A percentile compares a stretch with the other conserved stretches of the same genome.
phyloP scores from a whole-genome alignment of 2,113 vertebrate species.

The Tautogolabrus adspersus region DNA sequence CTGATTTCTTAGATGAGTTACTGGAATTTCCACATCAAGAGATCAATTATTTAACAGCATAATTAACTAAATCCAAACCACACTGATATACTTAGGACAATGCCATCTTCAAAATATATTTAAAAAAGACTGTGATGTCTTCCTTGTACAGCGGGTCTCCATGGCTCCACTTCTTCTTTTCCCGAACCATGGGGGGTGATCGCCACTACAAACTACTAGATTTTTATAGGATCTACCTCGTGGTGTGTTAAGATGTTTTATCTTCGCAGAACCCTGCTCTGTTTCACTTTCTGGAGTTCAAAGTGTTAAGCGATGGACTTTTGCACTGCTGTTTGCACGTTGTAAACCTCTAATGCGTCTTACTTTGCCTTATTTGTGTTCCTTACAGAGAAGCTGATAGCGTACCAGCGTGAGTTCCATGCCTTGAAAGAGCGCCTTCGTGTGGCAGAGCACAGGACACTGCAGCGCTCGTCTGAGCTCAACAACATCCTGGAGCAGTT shows the following conservation, averaged over 20 bases:
- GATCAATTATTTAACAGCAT: not conserved
- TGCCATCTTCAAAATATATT: too few species aligned
- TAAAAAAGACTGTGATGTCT: too few species aligned
- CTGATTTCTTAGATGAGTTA: not conserved
- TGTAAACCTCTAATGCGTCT: not conserved
- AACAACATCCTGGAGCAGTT: slow-evolving; percentile 95
- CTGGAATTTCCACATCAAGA: not conserved
- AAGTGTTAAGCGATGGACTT: too few species aligned
- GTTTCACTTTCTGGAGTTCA: too few species aligned
- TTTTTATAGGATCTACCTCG: too few species aligned
- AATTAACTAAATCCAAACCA: not conserved
- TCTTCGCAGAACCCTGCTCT: too few species aligned
- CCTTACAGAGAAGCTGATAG: slow-evolving; percentile 91
- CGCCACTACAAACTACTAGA: too few species aligned
- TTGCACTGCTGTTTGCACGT: too few species aligned
- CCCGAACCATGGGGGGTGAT: too few species aligned
- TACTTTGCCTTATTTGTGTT: not conserved
- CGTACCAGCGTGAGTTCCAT: slow-evolving; percentile 97
- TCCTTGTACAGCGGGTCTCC: too few species aligned
- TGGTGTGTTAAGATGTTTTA: not conserved
- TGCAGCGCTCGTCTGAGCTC: slow-evolving; percentile 96
- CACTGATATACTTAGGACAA: too few species aligned
- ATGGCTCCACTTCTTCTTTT: too few species aligned
- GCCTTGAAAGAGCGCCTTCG: slow-evolving; percentile 96
- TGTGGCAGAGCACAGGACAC: slow-evolving; percentile 94